Base-by-base conservation (phyloP, 2,888 invertebrate genomes). In the Lamellibrachia satsuma region DNA sequence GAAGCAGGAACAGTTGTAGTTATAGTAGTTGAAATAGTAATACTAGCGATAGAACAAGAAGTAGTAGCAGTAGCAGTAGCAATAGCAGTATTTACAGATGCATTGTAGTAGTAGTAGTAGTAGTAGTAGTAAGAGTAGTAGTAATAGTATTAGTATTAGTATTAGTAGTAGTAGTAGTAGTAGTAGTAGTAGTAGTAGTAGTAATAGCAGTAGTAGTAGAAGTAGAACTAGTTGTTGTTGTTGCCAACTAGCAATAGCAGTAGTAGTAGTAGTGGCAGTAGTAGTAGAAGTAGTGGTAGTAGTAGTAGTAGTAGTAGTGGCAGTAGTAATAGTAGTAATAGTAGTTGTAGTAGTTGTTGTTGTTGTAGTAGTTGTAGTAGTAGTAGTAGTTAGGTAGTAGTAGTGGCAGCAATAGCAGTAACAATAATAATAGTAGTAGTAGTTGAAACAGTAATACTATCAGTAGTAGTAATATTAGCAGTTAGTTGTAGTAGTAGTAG, bases 271-370 rank as follows among this genome's bases (percentile, higher is more conserved):
- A 90, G 90, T 92, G 1, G 90, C 3, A 90, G 3, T 92, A 90
- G 1, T 92, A 90, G 3, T 92, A 90, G 2, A 90, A 92, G 90
- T 92, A 92, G 90, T 91, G 2, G 90, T 92, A 92, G 90, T 90
- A 1, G 90, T 90, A 90, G 90, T 1, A 90, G 90, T 1, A 90
- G 90, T 90, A 90, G 90, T 1, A 90, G 90, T 90, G 1, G 1
- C n/a, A 90, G 1, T 1, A 90, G 90, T 1, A 90, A 1, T 90
- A 90, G 90, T 1, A 90, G 1, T 90, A 90, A 1, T 1, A 90
- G 90, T 90, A 90, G 90, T 90, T 15, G 90, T 90, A 90, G 90
- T 90, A 15, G 90, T 90, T 22, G 90, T 90, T 9, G 22, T 90
- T 22, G 22, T 90, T 3, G 90, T 90, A 90, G 90, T 90, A 15